Conservation (phyloP, 2,888 invertebrate species). For the Epistrophe eligans region DNA sequence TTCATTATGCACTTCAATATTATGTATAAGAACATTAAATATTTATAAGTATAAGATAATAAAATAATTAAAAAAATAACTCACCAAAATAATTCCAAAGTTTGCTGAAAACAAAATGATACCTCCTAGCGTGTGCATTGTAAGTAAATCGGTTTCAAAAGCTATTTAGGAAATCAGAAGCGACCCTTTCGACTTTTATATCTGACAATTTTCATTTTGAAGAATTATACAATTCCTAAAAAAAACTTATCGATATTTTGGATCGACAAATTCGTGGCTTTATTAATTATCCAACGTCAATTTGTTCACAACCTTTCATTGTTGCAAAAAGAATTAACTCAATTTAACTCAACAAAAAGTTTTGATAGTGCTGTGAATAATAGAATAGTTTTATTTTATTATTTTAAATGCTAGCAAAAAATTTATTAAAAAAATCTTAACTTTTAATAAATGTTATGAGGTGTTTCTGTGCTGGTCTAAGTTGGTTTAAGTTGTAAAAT, state of each 20-base stretch:
- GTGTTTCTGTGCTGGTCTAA: too few relatives aligned
- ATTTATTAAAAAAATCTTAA: too few relatives aligned
- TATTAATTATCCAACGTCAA: background rate
- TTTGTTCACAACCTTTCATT: too few relatives aligned
- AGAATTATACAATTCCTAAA: background rate
- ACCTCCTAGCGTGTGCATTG: background rate
- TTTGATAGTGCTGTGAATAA: too few relatives aligned
- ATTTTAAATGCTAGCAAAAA: too few relatives aligned
- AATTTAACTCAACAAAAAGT: too few relatives aligned
- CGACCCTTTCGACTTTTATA: background rate
- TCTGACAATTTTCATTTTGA: background rate
- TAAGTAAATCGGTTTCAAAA: too few relatives aligned
- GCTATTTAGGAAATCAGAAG: background rate
- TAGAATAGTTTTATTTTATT: too few relatives aligned
- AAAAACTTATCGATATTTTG: constrained; percentile 17
- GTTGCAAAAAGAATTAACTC: too few relatives aligned
- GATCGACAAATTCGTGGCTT: background rate
- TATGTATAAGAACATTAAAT: background rate
- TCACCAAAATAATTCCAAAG: constrained; percentile 5
- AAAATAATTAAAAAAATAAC: background rate
- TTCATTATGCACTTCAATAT: background rate
- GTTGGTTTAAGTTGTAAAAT: too few relatives aligned
- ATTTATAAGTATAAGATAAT: background rate
- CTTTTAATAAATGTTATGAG: too few relatives aligned
- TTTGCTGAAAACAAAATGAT: background rate